phyloP scores from a whole-genome alignment of 2,113 vertebrate species.

The Pterocles burchelli region DNA sequence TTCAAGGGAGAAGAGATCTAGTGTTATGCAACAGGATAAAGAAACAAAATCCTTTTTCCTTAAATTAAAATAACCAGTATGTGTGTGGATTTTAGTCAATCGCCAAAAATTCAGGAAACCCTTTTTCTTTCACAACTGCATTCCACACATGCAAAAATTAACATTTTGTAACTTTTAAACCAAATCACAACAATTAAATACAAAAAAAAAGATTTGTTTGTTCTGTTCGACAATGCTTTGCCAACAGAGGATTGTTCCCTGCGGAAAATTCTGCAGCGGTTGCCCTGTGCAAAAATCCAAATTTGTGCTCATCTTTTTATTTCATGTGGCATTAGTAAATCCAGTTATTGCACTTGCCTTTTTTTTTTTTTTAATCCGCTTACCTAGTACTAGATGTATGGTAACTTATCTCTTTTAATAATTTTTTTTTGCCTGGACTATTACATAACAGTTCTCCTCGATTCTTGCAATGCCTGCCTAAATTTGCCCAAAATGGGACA shows the following conservation, averaged over 20 bases:
- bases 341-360: neutral
- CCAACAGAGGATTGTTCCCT: neutral
- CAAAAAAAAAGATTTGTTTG: neutral
- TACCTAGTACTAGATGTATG: neutral
- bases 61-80: constrained; percentile 42
- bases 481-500: neutral
- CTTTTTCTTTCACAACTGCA: constrained; percentile 18
- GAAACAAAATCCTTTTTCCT: constrained; percentile 61
- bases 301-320: neutral
- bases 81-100: constrained; percentile 16
- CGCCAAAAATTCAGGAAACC: neutral
- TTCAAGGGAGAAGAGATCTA: constrained; percentile 50
- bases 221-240: neutral
- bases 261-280: neutral
- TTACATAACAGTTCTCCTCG: neutral
- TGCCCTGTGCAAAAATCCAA: neutral
- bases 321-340: neutral
- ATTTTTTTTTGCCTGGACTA: neutral
- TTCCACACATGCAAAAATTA: neutral
- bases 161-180: neutral
- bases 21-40: constrained; percentile 64
- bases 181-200: neutral
- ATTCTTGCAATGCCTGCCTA: neutral
- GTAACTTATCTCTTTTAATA: neutral
- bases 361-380: neutral